Base-by-base conservation (phyloP, 2,888 invertebrate genomes). In the Tortrix viridana region DNA sequence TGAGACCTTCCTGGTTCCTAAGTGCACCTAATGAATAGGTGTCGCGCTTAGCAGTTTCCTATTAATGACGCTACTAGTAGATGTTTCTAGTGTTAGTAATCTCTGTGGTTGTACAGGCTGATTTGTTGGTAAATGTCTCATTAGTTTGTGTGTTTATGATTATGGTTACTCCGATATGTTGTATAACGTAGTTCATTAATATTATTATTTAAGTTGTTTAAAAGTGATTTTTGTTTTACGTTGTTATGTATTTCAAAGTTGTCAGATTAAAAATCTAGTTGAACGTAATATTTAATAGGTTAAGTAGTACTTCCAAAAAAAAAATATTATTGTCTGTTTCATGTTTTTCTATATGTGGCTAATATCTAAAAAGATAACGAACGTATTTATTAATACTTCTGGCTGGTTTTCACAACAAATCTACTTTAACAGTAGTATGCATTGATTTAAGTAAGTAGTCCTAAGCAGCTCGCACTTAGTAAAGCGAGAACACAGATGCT, bases 1-100 rank as follows among this genome's bases (percentile, higher is more conserved):
- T 86, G 77, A 85, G 82, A 78, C 78, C 75, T 80, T 79, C 79
- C 76, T 74, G 67, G 67, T 74, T 75, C 69, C 53, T 68, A 69
- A 75, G 71, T 74, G 75, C 74, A 65, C 55, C 22, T 54, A 62
- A 53, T 54, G 50, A 58, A 22, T 65, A 54, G 48, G 56, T 59
- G 46, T 54, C 58, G 55, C 32, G 44, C 56, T 57, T 52, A 46
- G 44, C 19, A 22, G 38, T 53, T 41, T 41, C 22, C n/a, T 53
- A 53, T 18, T 60, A 38, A 47, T 47, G 47, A 9, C 23, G 60
- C 23, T 44, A 48, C 47, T 53, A 26, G n/a, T 19, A 18, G 23
- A 6, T n/a, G 20, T 6, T 48, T 16, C 26, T 18, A 37, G 19
- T 50, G 14, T 6, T 1, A 48, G n/a, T 52, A 9, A 52, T 20